Percentiles rank a stretch among this genome's conserved stretches.
Evolutionary conservation across 1,140 invertebrate species (phyloP).

Genomic region (Euura saliciscinereae): DNA sequence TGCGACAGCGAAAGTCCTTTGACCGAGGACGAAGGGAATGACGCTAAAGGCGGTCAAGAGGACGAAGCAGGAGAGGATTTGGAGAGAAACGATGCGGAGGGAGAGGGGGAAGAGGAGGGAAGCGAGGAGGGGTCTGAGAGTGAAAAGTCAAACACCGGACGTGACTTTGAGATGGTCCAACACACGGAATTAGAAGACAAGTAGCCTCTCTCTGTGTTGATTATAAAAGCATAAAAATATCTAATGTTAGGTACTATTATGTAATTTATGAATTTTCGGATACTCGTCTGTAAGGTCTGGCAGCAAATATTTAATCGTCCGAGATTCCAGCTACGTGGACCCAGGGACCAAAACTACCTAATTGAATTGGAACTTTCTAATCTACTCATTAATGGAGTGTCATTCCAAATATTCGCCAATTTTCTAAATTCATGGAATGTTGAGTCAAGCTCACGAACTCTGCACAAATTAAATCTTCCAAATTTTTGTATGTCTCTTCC

Average conservation of each 20-base stretch:
- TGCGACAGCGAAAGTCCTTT: constrained; percentile 31
- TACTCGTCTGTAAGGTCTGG: neutral
- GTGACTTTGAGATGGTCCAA: constrained; percentile 76
- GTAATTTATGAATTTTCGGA: constrained; percentile 7
- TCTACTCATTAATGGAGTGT: no score
- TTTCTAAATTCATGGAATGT: no score
- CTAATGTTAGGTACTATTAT: neutral
- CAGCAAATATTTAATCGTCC: no score
- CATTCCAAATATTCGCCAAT: no score
- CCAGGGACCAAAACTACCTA: neutral
- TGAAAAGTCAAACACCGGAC: constrained; percentile 74
- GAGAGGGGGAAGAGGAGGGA: constrained; percentile 46
- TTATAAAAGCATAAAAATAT: constrained; percentile 1
- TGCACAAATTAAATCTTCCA: neutral
- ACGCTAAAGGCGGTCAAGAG: constrained; percentile 18
- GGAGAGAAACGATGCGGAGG: constrained; percentile 31
- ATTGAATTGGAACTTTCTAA: neutral
- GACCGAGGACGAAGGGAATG: constrained; percentile 36
- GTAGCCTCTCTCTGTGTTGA: constrained; percentile 16
- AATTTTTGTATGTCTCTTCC: no score
- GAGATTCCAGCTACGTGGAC: no score
- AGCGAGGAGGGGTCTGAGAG: constrained; percentile 57
- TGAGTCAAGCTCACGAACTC: neutral
- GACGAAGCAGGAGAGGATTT: constrained; percentile 34
- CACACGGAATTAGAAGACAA: constrained; percentile 31